These are phyloP conservation scores for Patella pellucida DNA, from an alignment of 2,888 invertebrate species.

Conservation along the genomic window DNA sequence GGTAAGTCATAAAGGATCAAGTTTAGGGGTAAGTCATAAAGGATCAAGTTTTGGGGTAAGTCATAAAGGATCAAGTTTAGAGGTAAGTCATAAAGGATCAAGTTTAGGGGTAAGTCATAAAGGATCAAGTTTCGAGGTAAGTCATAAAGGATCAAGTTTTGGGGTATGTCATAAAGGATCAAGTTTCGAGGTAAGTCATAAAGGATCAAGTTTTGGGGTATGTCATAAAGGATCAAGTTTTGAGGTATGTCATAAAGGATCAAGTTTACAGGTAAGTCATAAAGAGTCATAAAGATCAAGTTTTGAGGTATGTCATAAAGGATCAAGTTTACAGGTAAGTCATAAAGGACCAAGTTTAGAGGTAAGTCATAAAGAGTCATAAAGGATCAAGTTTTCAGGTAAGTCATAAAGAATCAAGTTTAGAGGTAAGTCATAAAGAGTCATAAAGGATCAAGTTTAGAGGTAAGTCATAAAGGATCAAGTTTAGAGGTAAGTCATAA, in stretches of 20 bases:
- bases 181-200: too few species aligned
- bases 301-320: constrained; percentile 62
- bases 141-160: constrained; percentile 59
- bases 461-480: constrained; percentile 60
- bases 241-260: constrained; percentile 57
- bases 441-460: constrained; percentile 60
- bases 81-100: constrained; percentile 56
- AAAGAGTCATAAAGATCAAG: constrained; percentile 60
- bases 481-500: constrained; percentile 63
- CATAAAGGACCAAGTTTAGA: constrained; percentile 62
- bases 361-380: too few species aligned
- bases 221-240: too few species aligned
- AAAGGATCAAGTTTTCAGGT: constrained; percentile 64
- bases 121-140: constrained; percentile 64
- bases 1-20: too few species aligned
- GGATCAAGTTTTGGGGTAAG: constrained; percentile 64
- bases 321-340: constrained; percentile 63
- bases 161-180: too few species aligned
- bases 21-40: too few species aligned
- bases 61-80: too few species aligned
- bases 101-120: constrained; percentile 63
- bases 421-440: too few species aligned
- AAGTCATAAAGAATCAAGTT: constrained; percentile 59
- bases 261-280: constrained; percentile 64
- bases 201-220: constrained; percentile 64